Evolutionary conservation across 2,888 invertebrate species (phyloP).

Genomic region (Cryptus armator): DNA sequence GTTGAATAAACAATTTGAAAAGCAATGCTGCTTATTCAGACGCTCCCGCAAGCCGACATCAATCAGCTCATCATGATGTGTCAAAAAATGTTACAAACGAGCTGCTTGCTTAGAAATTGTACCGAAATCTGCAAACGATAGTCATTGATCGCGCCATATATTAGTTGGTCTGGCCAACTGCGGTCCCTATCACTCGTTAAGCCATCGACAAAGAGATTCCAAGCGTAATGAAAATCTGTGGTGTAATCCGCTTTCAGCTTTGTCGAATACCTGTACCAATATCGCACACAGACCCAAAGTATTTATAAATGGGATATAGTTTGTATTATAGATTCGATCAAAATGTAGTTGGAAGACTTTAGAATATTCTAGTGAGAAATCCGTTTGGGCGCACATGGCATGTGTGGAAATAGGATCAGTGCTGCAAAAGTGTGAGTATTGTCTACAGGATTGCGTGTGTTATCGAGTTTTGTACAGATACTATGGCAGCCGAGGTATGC

Average conservation of each 20-base stretch:
- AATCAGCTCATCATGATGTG: too few species aligned
- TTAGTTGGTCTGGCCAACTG: neutral
- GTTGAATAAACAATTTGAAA: too few species aligned
- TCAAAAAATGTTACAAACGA: too few species aligned
- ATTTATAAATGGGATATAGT: neutral
- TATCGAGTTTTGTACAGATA: constrained; percentile 21
- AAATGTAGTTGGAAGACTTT: neutral
- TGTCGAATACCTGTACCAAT: constrained; percentile 18
- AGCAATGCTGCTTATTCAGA: too few species aligned
- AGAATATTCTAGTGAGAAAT: constrained; percentile 7
- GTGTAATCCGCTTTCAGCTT: constrained; percentile 52
- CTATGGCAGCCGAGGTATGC: neutral
- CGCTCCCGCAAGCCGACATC: too few species aligned
- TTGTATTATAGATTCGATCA: neutral
- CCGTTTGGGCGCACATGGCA: constrained; percentile 3
- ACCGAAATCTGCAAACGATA: neutral
- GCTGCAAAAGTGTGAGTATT: neutral
- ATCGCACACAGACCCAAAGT: neutral
- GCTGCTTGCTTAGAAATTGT: neutral
- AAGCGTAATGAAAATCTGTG: constrained; percentile 50
- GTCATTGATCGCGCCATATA: neutral
- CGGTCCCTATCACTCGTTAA: constrained; percentile 7
- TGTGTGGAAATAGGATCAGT: neutral
- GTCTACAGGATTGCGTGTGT: neutral
- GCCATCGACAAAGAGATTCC: constrained; percentile 38